These are phyloP conservation scores for Rallus crepitans DNA, from an alignment of 2,797 vertebrate species.

Conservation along the genomic window DNA sequence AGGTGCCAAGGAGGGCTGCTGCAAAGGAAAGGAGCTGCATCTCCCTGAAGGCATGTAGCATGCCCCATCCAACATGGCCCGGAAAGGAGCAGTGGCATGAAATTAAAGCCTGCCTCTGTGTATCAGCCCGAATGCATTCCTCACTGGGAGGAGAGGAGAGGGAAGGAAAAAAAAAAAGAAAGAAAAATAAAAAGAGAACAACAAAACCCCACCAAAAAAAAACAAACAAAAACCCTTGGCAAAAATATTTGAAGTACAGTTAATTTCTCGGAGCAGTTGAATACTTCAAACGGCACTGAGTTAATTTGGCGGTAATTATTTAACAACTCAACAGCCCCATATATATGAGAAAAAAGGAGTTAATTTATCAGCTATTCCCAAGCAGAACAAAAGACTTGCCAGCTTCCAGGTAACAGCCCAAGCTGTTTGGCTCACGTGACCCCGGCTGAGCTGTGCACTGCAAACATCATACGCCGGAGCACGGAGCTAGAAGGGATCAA, in stretches of 20 bases:
- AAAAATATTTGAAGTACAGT: conserved; percentile 13
- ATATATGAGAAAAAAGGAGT: conserved; percentile 32
- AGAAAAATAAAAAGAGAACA: too few species aligned
- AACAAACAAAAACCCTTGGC: not conserved
- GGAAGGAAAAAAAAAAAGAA: too few species aligned
- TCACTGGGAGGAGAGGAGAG: not conserved
- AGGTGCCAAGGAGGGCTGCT: conserved; percentile 11
- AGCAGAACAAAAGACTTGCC: conserved; percentile 56
- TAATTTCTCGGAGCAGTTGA: conserved; percentile 40
- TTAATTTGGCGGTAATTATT: conserved; percentile 65
- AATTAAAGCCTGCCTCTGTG: not conserved
- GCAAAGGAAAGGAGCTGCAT: not conserved
- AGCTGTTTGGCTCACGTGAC: conserved; percentile 39
- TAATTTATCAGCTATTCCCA: conserved; percentile 46
- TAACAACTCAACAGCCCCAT: conserved; percentile 34
- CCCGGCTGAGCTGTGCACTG: conserved; percentile 1
- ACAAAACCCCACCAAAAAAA: not conserved
- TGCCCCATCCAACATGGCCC: not conserved
- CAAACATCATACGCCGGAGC: not conserved
- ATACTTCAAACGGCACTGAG: conserved; percentile 43
- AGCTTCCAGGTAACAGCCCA: conserved; percentile 58
- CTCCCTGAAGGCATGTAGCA: not conserved
- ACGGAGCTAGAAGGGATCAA: not conserved
- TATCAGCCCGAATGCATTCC: not conserved
- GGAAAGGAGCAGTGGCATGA: not conserved